phyloP scores from a whole-genome alignment of 2,888 invertebrate species.

The Melanostoma scalare region DNA sequence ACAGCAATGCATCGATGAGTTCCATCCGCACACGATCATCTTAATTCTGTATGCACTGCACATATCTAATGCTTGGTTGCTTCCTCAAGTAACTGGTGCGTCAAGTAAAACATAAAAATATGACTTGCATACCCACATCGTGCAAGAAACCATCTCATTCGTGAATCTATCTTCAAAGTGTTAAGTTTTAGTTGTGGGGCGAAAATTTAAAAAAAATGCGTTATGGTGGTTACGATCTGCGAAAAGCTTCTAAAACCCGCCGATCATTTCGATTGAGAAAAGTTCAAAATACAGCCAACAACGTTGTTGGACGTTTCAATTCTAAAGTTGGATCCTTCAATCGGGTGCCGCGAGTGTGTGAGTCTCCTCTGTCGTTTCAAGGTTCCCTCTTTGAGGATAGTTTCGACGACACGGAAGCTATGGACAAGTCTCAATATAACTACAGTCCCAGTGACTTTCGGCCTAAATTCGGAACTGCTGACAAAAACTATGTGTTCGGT shows the following conservation, averaged over 20 bases:
- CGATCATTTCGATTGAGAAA: slow-evolving; percentile 79
- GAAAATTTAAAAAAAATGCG: slow-evolving; percentile 77
- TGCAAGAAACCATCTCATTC: slow-evolving; percentile 55
- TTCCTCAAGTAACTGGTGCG: slow-evolving; percentile 57
- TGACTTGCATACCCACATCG: slow-evolving; percentile 57
- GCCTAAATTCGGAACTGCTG: slow-evolving; percentile 74
- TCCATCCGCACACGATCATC: slow-evolving; percentile 8
- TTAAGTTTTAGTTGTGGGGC: slow-evolving; percentile 13
- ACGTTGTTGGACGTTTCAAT: slow-evolving; percentile 79
- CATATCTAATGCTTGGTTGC: slow-evolving; percentile 57
- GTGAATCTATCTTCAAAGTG: slow-evolving; percentile 50
- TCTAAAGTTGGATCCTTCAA: slow-evolving; percentile 77
- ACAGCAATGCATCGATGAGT: slow-evolving; percentile 55
- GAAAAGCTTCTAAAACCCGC: slow-evolving; percentile 79
- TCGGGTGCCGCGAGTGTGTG: slow-evolving; percentile 76
- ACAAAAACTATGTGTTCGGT: slow-evolving; percentile 78
- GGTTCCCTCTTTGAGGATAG: slow-evolving; percentile 79
- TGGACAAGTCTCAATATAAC: slow-evolving; percentile 37
- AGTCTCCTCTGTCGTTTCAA: slow-evolving; percentile 81
- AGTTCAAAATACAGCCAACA: slow-evolving; percentile 80
- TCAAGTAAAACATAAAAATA: slow-evolving; percentile 49
- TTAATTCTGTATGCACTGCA: slow-evolving; percentile 29
- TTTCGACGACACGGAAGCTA: slow-evolving; percentile 16
- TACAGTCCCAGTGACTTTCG: slow-evolving; percentile 79
- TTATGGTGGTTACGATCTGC: slow-evolving; percentile 81